A percentile compares a stretch with the other conserved stretches of the same genome.
phyloP scores from a whole-genome alignment of 2,888 invertebrate species.

The Troides helena region DNA sequence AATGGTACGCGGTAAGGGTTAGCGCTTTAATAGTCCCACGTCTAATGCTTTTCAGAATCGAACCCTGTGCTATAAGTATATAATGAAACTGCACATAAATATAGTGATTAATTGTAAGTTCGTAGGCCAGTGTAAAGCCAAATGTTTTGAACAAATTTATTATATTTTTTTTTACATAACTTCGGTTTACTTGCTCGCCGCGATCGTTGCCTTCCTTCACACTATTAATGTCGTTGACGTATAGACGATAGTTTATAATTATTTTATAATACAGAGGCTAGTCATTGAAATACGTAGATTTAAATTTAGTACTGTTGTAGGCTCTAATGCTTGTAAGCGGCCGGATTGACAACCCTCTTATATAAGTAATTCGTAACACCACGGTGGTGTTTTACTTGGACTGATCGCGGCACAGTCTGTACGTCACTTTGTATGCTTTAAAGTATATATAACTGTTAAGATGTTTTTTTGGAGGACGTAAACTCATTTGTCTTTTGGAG shows the following conservation, averaged over 20 bases:
- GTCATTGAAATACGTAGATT: slow-evolving; percentile 6
- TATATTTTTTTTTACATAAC: no score
- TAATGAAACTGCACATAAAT: neutral
- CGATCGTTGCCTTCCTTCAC: neutral
- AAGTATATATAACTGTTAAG: no score
- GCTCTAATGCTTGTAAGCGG: neutral
- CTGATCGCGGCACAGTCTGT: neutral
- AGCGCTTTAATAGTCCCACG: neutral
- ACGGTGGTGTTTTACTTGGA: neutral
- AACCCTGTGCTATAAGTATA: neutral
- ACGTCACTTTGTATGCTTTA: neutral
- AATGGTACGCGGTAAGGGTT: no score
- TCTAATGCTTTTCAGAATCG: neutral
- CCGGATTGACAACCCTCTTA: neutral
- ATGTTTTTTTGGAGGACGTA: no score
- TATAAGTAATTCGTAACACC: neutral
- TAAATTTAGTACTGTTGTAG: neutral
- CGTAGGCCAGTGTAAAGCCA: neutral
- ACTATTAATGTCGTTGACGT: neutral
- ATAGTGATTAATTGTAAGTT: neutral
- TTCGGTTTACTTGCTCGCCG: neutral
- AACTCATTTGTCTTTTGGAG: no score
- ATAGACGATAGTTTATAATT: neutral
- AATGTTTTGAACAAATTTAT: neutral
- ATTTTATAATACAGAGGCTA: neutral